Conservation (phyloP, 1,140 invertebrate species). For the Forficula auricularia region DNA sequence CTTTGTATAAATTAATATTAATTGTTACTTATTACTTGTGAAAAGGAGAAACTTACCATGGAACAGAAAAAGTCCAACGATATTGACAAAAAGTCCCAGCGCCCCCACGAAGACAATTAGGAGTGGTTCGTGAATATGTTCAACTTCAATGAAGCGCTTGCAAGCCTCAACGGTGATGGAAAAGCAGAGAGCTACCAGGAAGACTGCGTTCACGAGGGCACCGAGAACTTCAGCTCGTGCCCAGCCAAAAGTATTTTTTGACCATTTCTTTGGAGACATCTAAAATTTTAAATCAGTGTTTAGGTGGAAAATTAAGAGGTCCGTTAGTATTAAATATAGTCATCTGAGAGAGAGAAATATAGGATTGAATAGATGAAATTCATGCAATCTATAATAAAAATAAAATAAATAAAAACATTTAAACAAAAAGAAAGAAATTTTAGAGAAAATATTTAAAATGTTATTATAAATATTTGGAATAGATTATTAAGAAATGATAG, state of each 20-base stretch:
- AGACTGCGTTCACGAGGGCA: slow-evolving; percentile 81
- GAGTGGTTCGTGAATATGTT: slow-evolving; percentile 62
- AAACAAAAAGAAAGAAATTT: too few relatives aligned
- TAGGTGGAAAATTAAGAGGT: too few relatives aligned
- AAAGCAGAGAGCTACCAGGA: slow-evolving; percentile 83
- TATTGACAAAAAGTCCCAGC: slow-evolving; percentile 63
- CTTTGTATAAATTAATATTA: too few relatives aligned
- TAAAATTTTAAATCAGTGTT: too few relatives aligned
- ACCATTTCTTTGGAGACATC: slow-evolving; percentile 92
- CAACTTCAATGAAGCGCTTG: slow-evolving; percentile 70
- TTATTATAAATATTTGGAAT: too few relatives aligned
- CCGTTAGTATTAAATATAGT: too few relatives aligned
- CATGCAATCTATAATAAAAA: background rate
- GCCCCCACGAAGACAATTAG: slow-evolving; percentile 59
- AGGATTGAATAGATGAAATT: background rate
- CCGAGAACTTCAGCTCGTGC: slow-evolving; percentile 83
- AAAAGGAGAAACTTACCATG: too few relatives aligned
- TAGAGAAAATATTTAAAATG: too few relatives aligned
- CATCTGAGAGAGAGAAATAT: too few relatives aligned
- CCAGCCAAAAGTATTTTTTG: slow-evolving; percentile 90
- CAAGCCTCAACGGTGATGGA: slow-evolving; percentile 79
- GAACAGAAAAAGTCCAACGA: slow-evolving; percentile 65
- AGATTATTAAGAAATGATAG: too few relatives aligned
- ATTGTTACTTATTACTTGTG: too few relatives aligned
- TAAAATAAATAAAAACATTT: too few relatives aligned